Evolutionary conservation across 1,140 invertebrate species (phyloP).

Genomic region (Bilobella aurantiaca): DNA sequence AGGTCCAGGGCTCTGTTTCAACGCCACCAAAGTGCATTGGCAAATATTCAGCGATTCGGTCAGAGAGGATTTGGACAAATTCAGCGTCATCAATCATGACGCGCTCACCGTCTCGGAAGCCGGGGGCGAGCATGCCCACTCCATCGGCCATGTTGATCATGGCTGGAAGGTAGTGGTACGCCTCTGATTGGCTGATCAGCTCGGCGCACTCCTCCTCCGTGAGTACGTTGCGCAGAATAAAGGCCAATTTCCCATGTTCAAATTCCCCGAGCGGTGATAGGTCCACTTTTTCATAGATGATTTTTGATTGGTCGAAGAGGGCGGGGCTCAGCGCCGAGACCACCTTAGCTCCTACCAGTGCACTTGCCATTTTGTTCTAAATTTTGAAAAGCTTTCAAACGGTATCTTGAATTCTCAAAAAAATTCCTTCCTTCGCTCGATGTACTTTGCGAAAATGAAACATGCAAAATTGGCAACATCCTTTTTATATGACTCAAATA

Average conservation of each 20-base stretch:
- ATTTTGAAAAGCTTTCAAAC: no score
- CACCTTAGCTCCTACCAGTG: neutral
- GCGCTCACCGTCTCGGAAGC: conserved; percentile 9
- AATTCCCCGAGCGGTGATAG: neutral
- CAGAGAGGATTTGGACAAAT: conserved; percentile 12
- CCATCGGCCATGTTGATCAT: neutral
- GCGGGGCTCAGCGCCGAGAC: neutral
- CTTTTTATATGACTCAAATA: no score
- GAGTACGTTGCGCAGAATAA: conserved; percentile 22
- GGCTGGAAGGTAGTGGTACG: conserved; percentile 6
- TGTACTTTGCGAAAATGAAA: no score
- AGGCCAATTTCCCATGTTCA: conserved; percentile 15
- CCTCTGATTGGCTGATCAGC: conserved; percentile 16
- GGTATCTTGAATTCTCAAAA: no score
- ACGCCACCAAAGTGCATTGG: neutral
- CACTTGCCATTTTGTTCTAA: neutral
- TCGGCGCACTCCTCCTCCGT: conserved; percentile 9
- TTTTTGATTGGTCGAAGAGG: conserved; percentile 10
- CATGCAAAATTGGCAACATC: no score
- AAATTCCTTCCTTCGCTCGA: no score
- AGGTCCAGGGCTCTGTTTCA: neutral
- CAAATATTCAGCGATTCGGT: conserved; percentile 12
- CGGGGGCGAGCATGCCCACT: neutral
- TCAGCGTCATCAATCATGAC: conserved; percentile 21
- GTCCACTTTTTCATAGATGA: conserved; percentile 1